phyloP scores from a whole-genome alignment of 2,888 invertebrate genomes.

The Ypsolopha scabrella region DNA sequence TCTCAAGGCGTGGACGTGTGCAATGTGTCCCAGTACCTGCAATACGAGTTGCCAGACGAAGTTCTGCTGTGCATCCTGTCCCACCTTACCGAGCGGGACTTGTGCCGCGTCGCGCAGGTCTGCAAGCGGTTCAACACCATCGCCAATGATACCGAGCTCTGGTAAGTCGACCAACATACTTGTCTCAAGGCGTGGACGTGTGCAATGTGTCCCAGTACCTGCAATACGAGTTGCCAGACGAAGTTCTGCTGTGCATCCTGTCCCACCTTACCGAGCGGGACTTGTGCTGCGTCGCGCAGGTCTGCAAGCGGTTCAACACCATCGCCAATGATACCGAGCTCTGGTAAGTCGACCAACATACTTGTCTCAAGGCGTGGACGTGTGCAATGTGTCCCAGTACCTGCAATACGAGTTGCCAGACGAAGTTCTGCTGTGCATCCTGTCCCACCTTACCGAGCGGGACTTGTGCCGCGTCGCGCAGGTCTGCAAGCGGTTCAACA shows the following conservation, averaged over 20 bases:
- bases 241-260: constrained; percentile 95
- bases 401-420: constrained; percentile 95
- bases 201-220: constrained; percentile 80
- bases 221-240: constrained; percentile 95
- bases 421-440: constrained; percentile 95
- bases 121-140: constrained; percentile 96
- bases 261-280: constrained; percentile 96
- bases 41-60: constrained; percentile 96
- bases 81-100: constrained; percentile 93
- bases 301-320: constrained; percentile 95
- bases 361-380: constrained; percentile 64
- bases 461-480: constrained; percentile 94
- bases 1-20: constrained; percentile 66
- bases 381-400: constrained; percentile 77
- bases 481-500: constrained; percentile 96
- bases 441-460: constrained; percentile 94
- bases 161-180: too few species aligned
- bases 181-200: constrained; percentile 64
- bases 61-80: constrained; percentile 96
- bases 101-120: constrained; percentile 93
- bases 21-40: constrained; percentile 82
- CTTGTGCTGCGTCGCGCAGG: constrained; percentile 92
- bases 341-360: too few species aligned
- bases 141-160: constrained; percentile 90
- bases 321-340: constrained; percentile 92